These are phyloP conservation scores for Zoanthus solanderi DNA, from an alignment of 92 coral and sea anemone species.

Conservation along the genomic window DNA sequence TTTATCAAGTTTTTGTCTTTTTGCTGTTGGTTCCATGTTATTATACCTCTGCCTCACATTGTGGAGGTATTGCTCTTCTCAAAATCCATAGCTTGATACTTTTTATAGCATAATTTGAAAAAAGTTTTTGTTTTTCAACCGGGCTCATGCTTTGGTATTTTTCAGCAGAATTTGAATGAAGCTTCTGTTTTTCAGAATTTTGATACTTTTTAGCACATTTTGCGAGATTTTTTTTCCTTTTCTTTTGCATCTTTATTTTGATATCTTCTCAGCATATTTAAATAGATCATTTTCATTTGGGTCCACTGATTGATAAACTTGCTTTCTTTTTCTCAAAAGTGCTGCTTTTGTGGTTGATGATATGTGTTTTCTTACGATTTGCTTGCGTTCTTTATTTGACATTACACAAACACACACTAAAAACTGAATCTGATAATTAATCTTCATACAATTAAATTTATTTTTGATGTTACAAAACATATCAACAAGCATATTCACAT, in stretches of 20 bases:
- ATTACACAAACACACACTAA: constrained; percentile 57
- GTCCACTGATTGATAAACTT: neutral
- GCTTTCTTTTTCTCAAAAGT: constrained; percentile 6
- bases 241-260: no score
- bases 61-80: neutral
- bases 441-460: constrained; percentile 25
- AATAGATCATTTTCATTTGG: neutral
- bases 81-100: neutral
- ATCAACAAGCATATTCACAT: neutral
- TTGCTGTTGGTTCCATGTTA: constrained; percentile 3
- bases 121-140: no score
- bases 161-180: neutral
- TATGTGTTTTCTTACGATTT: constrained; percentile 59
- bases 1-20: constrained; percentile 6
- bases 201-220: no score
- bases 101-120: neutral
- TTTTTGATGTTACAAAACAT: neutral
- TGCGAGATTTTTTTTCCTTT: no score
- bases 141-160: neutral
- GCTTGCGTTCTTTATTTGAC: constrained; percentile 62
- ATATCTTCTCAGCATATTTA: no score
- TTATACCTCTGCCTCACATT: neutral
- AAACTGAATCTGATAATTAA: constrained; percentile 40
- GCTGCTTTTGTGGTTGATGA: constrained; percentile 44
- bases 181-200: neutral